Evolutionary conservation across 2,797 vertebrate genomes (phyloP), one percentile per base, ranked within the genome.

Genomic region (Staurois parvus): DNA sequence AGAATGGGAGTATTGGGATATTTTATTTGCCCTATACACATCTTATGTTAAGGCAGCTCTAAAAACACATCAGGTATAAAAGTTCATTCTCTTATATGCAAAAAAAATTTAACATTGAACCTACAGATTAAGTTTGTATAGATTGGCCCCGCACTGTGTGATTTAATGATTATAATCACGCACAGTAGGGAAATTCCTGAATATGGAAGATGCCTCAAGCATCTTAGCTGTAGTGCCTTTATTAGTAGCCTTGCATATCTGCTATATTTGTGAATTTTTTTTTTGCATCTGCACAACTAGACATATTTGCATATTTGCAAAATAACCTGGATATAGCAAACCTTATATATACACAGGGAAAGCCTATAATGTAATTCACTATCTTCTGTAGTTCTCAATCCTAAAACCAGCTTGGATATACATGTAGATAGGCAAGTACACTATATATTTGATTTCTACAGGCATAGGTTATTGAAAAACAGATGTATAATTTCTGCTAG

Each of bases 161-260:
- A 59, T 59, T 59, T 59, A 77, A 77, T 77, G 76, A 64, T 77
- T 77, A 66, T 66, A 77, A 66, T 40, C 28, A 62, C 40, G 76
- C 56, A 28, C 32, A 66, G 76, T 28, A 40, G 59, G 48, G 32
- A 62, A 12, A 40, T 77, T 59, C 76, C 59, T 28, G 34, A 59
- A 77, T 59, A 77, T 40, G 19, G 21, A 64, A 40, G 56, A 40
- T 66, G 76, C 76, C 76, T 28, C 12, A 13, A 37, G 76, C 76
- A 77, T 64, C 17, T 26, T 66, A 28, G 34, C 37, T 66, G n/a
- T 40, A 66, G 24, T 62, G 40, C 37, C 34, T 66, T 77, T 59
- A 66, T 62, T 26, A 77, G 26, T 40, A 59, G 52, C 52, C 52
- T 59, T 59, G 21, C 52, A n/a, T 59, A 59, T 1, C 21, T 21